Base-by-base conservation (phyloP, 2,888 invertebrate genomes). In the Ochropacha duplaris region DNA sequence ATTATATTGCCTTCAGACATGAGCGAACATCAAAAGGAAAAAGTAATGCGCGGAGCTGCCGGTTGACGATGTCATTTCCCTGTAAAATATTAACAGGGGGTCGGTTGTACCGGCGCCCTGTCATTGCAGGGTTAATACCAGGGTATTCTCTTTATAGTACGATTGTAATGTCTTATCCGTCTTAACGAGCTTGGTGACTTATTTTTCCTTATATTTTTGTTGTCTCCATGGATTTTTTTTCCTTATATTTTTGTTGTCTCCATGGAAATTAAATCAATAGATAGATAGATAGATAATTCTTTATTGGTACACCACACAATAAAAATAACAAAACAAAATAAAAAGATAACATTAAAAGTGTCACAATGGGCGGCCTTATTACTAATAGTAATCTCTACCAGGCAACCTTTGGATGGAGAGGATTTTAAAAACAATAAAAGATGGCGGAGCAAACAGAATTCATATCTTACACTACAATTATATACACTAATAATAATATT, bases 1-100 rank as follows among this genome's bases (percentile, higher is more conserved):
- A 85, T 85, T 83, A 83, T 81, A 85, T 83, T 82, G 81, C 82
- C 82, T 78, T 81, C 69, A 82, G 83, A 83, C 84, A 84, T 81
- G 86, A 83, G 74, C 78, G 82, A 78, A 92, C 88, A 84, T 91
- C 90, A 90, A 91, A 92, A 87, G 88, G 87, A 89, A 89, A 89
- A 87, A 83, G 81, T 87, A 88, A 90, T 89, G 88, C 86, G 83
- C 76, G 70, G 69, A 70, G 73, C 71, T 70, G 79, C 72, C 74
- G 79, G 79, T 76, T 69, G 75, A 76, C 79, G 81, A 83, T 81
- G 84, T 84, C 85, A 85, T 86, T 87, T 88, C 78, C 79, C 79
- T 74, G 84, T 89, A 83, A 90, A 90, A 89, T 89, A 91, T 90
- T 88, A 87, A 88, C 79, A 74, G 81, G 83, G 87, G 86, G 78